phyloP scores from a whole-genome alignment of 2,113 vertebrate species.

The Myrmophylax atrothorax region DNA sequence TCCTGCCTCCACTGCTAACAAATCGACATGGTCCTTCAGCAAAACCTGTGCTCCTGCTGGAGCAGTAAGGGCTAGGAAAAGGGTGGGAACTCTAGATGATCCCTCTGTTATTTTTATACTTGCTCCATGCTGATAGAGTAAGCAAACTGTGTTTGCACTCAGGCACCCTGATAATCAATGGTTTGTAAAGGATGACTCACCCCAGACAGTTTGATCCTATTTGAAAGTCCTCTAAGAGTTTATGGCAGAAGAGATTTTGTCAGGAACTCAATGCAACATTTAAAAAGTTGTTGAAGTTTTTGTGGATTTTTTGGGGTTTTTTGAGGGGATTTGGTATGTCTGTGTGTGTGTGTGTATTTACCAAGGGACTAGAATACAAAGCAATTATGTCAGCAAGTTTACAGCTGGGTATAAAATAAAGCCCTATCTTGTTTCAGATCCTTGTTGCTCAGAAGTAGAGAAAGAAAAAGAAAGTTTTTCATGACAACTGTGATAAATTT shows the following conservation, averaged over 20 bases:
- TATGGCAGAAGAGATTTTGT: background rate
- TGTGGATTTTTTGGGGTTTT: background rate
- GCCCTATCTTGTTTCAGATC: background rate
- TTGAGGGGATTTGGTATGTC: background rate
- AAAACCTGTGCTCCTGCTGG: background rate
- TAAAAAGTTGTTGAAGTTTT: background rate
- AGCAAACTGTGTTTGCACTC: background rate
- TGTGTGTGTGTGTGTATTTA: too few species aligned
- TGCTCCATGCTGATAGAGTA: background rate
- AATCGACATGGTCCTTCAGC: rapidly evolving
- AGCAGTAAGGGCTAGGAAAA: background rate
- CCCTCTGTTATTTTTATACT: background rate
- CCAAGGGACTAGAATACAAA: background rate
- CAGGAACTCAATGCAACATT: background rate
- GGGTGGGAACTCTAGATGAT: background rate
- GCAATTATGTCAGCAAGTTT: background rate
- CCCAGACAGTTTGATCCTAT: background rate
- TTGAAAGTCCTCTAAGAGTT: background rate
- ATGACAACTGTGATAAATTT: background rate
- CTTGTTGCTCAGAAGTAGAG: background rate
- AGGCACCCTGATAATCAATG: background rate
- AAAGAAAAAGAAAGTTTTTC: background rate
- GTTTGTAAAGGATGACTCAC: background rate
- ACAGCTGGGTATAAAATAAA: background rate
- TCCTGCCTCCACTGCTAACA: background rate